phyloP scores from a whole-genome alignment of 2,113 vertebrate genomes.

The Urocitellus parryii region DNA sequence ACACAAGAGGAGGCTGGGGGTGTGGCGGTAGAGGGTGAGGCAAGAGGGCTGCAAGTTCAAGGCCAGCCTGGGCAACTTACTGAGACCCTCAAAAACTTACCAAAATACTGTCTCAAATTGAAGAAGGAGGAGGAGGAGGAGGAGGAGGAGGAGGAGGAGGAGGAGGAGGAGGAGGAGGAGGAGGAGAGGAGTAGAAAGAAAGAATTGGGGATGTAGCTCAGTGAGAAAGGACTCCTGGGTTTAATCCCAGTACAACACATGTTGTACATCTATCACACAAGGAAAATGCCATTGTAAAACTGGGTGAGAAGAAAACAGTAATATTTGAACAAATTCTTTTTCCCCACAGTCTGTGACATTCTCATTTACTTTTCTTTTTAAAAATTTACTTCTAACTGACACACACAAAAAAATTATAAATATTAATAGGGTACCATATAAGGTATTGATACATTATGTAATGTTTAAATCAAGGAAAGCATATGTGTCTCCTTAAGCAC shows the following conservation, averaged over 20 bases:
- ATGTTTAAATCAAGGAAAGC: too few relatives aligned
- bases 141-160: too few relatives aligned
- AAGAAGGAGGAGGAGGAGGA: too few relatives aligned
- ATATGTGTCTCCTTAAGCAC: too few relatives aligned
- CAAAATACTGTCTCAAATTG: too few relatives aligned
- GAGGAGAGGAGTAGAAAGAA: too few relatives aligned
- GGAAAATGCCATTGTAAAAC: not conserved
- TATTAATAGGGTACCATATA: not conserved
- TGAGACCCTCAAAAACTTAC: not conserved
- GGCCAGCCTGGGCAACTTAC: not conserved
- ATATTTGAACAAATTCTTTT: not conserved
- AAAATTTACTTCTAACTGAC: not conserved
- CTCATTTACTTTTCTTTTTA: not conserved
- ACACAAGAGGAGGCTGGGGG: not conserved
- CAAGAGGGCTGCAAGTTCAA: not conserved
- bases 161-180: too few relatives aligned
- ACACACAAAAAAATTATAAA: not conserved
- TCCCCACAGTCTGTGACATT: not conserved
- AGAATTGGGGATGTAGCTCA: too few relatives aligned
- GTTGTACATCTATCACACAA: not conserved
- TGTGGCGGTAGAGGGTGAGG: not conserved
- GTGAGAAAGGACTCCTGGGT: too few relatives aligned
- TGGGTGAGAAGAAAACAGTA: not conserved
- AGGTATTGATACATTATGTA: not conserved
- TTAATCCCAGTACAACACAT: too few relatives aligned